phyloP scores from a whole-genome alignment of 1,140 invertebrate genomes.

The Apis laboriosa region DNA sequence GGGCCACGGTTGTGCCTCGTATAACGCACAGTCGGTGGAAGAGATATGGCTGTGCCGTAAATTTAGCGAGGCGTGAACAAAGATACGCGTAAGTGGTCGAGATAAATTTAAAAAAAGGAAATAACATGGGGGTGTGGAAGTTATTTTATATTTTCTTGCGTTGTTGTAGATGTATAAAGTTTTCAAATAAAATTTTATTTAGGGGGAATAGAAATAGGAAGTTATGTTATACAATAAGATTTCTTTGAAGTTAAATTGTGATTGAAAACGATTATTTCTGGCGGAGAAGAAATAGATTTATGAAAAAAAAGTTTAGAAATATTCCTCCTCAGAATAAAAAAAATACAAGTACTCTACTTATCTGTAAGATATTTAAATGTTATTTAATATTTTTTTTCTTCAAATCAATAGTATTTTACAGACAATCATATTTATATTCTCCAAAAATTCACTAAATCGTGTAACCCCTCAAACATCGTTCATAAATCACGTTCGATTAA shows the following conservation, averaged over 20 bases:
- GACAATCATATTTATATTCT: background rate
- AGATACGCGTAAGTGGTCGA: conserved; percentile 4
- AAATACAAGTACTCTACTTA: background rate
- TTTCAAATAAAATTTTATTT: background rate
- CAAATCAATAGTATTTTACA: too few relatives aligned
- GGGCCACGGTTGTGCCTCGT: background rate
- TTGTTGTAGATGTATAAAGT: background rate
- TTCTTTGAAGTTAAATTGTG: too few relatives aligned
- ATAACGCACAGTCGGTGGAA: conserved; percentile 9
- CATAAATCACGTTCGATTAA: background rate
- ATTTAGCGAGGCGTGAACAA: conserved; percentile 20
- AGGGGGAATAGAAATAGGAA: too few relatives aligned
- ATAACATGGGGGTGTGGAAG: background rate
- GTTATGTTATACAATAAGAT: too few relatives aligned
- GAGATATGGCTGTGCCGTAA: conserved; percentile 22
- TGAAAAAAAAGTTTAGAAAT: background rate
- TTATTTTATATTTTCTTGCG: background rate
- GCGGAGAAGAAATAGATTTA: background rate
- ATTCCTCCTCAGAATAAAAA: background rate
- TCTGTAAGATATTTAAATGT: background rate
- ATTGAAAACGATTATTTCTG: background rate
- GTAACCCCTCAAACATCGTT: background rate
- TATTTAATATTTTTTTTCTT: background rate
- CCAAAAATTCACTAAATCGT: background rate
- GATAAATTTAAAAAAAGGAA: background rate